Evolutionary conservation across 2,113 vertebrate species (phyloP).

Genomic region (Urocitellus parryii): DNA sequence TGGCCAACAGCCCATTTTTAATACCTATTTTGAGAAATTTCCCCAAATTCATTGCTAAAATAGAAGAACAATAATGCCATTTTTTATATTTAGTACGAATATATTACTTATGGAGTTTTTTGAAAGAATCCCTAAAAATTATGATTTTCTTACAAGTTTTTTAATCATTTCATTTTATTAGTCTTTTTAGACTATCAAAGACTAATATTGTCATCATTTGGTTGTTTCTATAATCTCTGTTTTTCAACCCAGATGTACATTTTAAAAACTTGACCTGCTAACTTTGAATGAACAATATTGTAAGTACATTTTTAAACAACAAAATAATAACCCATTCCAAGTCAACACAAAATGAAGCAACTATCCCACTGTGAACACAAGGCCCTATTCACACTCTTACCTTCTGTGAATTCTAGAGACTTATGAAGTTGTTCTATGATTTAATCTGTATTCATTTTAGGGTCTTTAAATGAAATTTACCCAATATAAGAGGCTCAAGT

Average conservation of each 20-base stretch:
- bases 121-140: background rate
- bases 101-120: background rate
- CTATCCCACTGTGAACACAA: background rate
- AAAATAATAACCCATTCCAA: background rate
- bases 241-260: background rate
- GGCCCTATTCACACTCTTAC: fast-evolving
- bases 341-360: fast-evolving
- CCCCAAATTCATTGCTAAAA: background rate
- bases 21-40: background rate
- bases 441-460: background rate
- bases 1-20: background rate
- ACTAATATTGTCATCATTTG: background rate
- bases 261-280: background rate
- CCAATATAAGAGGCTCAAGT: background rate
- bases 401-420: background rate
- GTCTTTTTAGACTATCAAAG: background rate
- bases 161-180: background rate
- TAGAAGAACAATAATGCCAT: background rate
- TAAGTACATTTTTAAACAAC: background rate
- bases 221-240: background rate
- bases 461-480: background rate
- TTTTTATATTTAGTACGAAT: background rate
- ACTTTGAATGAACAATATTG: background rate
- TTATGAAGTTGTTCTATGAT: background rate
- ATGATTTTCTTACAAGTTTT: background rate